Percentiles rank a stretch among this genome's conserved stretches.
Conservation (phyloP, 2,113 vertebrate genomes). For the Saimiri boliviensis region DNA sequence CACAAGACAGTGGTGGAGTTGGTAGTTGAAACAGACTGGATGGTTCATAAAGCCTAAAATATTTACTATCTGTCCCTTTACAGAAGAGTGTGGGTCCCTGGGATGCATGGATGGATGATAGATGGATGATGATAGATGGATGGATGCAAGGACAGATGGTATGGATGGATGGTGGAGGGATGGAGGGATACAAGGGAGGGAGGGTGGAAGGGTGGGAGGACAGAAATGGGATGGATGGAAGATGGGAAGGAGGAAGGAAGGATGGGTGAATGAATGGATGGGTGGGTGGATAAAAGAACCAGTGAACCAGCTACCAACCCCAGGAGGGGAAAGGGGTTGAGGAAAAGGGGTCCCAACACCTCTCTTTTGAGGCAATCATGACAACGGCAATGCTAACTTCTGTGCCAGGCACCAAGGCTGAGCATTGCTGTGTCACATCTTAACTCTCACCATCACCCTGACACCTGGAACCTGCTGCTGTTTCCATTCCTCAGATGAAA, state of each 20-base stretch:
- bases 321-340: no score
- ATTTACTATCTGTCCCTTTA: not conserved
- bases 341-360: not conserved
- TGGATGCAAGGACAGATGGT: no score
- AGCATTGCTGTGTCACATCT: rapidly evolving
- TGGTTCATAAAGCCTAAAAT: not conserved
- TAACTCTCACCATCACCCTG: not conserved
- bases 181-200: no score
- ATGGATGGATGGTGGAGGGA: no score
- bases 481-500: not conserved
- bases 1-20: not conserved
- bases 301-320: not conserved
- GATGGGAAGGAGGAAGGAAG: rapidly evolving
- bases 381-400: no score
- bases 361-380: no score
- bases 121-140: no score
- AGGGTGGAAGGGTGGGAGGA: not conserved
- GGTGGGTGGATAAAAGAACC: not conserved
- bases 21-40: not conserved
- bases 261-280: not conserved
- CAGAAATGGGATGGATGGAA: no score
- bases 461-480: rapidly evolving
- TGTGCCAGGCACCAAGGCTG: rapidly evolving
- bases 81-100: not conserved
- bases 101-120: no score